Evolutionary conservation across 2,888 invertebrate genomes (phyloP), one percentile per base, ranked within the genome.

Genomic region (Pycnomerus fuliginosus): DNA sequence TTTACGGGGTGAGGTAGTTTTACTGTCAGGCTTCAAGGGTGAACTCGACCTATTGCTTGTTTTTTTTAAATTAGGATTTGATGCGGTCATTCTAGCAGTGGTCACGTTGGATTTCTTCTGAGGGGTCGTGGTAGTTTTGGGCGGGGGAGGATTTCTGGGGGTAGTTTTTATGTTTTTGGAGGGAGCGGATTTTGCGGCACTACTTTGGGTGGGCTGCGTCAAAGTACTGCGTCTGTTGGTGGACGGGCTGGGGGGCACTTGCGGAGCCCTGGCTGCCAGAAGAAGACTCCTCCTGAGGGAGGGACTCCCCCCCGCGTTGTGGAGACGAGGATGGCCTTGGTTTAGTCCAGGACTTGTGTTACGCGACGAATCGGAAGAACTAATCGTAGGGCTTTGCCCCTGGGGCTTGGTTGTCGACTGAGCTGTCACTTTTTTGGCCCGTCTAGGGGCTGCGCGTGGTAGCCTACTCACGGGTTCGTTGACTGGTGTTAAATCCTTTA

Each of bases 271-370:
- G 1, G 78, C 76, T 3, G 78, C 78, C 30, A 78, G 70, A 14
- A 78, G 56, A 10, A 78, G 66, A 60, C 75, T 77, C 41, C 76
- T 68, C 12, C 78, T 67, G 24, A 78, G 62, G 34, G 74, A 77
- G 2, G 77, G 76, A 39, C 69, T 71, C 3, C 66, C 65, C 2
- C 51, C 55, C 3, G 56, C 54, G 22, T 46, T 55, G 28, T 55
- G 52, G n/a, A 52, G 47, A 35, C 58, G 54, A n/a, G 52, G 50
- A 32, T 61, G 56, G 15, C 43, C 32, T 51, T 61, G 60, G 46
- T 58, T 62, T 33, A 68, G 62, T 1, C 81, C 77, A 1, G 85
- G 85, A 57, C 84, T 85, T 1, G 84, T 82, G 46, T 83, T 84
- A 7, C 84, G 74, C 0, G 85, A 85, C 1, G 84, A 84, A 56